Base-by-base conservation (phyloP, 2,888 invertebrate species). In the Mythimna lalbum region DNA sequence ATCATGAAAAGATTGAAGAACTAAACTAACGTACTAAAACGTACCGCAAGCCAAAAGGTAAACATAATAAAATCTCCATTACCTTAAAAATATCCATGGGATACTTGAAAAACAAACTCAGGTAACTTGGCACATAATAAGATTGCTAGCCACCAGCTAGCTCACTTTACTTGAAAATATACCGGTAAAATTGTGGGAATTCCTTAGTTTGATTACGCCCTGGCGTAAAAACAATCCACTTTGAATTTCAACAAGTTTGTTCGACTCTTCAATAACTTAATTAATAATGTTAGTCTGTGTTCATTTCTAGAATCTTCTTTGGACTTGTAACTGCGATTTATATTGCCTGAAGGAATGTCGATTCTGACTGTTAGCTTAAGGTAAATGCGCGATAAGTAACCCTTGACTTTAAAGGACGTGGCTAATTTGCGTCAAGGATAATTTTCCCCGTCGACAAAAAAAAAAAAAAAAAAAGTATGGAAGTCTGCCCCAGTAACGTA, bases 221-320 rank as follows among this genome's bases (percentile, higher is more conserved):
- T 72, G 78, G 86, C 87, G 91, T 90, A 92, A 94, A 94, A 94
- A 94, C 93, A 93, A 92, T 90, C 91, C 88, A 83, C 87, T 88
- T 88, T 81, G 88, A 87, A 89, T 90, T 86, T 88, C 88, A 81
- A 83, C 84, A 88, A 92, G 88, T 91, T 91, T 80, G 78, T 86
- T 77, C 73, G 63, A 73, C 86, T 86, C 88, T 87, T 86, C 87
- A 87, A 87, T 91, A 93, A 94, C 92, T 93, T 91, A 92, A 93
- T 94, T 94, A 93, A 89, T 91, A 88, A 91, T 87, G 91, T 90
- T 88, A 85, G 88, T 88, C 83, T 86, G 85, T 82, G 81, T 81
- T 86, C 70, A 67, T 80, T 76, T 75, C 72, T 73, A 74, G 66
- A 47, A 76, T 73, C 59, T 67, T 72, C 53, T 69, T 73, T 69